Evolutionary conservation across 1,140 invertebrate species (phyloP), one percentile per base, ranked within the genome.

Genomic region (Mesaphorura yosii): DNA sequence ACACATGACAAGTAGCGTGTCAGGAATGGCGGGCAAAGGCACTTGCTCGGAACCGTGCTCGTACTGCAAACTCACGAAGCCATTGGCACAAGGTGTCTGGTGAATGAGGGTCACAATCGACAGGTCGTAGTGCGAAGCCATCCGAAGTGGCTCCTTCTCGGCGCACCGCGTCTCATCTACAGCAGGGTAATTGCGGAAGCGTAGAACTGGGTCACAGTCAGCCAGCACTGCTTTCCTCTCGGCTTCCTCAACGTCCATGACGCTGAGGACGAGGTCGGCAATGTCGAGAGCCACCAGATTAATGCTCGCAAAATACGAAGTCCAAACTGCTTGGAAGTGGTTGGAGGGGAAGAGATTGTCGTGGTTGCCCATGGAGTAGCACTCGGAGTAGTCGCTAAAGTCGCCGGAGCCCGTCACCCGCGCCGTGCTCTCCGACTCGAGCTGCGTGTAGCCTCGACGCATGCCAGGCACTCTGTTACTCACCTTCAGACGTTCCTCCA

Each of bases 111-210:
- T 42, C 23, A 42, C 17, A 17, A 42, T 42, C 6, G 40, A 42
- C n/a, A 42, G 10, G 40, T 42, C 40, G 40, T 42, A 42, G 40
- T 42, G 40, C 23, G 40, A 22, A 19, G 40, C 40, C 40, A 42
- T 42, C 17, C 40, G 40, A 42, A 42, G 40, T 6, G 40, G 40
- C 40, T 42, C 40, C 7, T 10, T 19, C 40, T 42, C 40, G 23
- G 40, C 40, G 6, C 6, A 6, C 17, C 40, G 40, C n/a, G 6
- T 6, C 40, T 6, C 6, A 10, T n/a, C n/a, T 6, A 42, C 40
- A 19, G 17, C 40, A 10, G 40, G 40, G 40, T 19, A 42, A 42
- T 10, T 10, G n/a, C 40, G 40, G 23, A 42, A 42, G 10, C 40
- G 17, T 22, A 42, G 17, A 19, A 42, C n/a, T 22, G 40, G 40